Evolutionary conservation across 2,113 vertebrate species (phyloP).

Genomic region (Vicugna pacos): DNA sequence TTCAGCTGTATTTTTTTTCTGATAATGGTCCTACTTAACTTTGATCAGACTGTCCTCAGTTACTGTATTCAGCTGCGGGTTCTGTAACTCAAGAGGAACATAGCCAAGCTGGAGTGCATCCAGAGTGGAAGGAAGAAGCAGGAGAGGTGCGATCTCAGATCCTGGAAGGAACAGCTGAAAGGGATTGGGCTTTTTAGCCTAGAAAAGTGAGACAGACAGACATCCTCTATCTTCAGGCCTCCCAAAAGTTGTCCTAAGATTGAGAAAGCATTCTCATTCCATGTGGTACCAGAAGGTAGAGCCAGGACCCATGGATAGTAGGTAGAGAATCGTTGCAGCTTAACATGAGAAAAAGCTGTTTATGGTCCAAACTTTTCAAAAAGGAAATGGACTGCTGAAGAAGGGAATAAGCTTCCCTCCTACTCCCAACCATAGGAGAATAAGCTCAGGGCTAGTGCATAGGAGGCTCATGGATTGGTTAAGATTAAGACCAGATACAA

Average conservation of each 20-base stretch:
- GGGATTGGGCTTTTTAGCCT: background rate
- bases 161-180: slow-evolving; percentile 28
- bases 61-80: background rate
- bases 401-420: background rate
- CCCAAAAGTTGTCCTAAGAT: background rate
- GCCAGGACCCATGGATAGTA: background rate
- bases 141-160: slow-evolving; percentile 16
- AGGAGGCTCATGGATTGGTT: background rate
- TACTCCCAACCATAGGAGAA: background rate
- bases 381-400: background rate
- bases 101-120: background rate
- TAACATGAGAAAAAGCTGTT: background rate
- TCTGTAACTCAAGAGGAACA: slow-evolving; percentile 3
- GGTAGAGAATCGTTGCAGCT: background rate
- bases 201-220: background rate
- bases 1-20: background rate
- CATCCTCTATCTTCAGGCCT: background rate
- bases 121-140: background rate
- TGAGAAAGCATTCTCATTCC: slow-evolving; percentile 41
- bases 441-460: background rate
- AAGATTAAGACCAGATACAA: background rate
- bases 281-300: background rate
- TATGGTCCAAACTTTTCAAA: background rate
- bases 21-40: background rate
- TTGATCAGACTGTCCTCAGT: background rate